Evolutionary conservation across 2,113 vertebrate species (phyloP).

Genomic region (Tricholaema leucomelas): DNA sequence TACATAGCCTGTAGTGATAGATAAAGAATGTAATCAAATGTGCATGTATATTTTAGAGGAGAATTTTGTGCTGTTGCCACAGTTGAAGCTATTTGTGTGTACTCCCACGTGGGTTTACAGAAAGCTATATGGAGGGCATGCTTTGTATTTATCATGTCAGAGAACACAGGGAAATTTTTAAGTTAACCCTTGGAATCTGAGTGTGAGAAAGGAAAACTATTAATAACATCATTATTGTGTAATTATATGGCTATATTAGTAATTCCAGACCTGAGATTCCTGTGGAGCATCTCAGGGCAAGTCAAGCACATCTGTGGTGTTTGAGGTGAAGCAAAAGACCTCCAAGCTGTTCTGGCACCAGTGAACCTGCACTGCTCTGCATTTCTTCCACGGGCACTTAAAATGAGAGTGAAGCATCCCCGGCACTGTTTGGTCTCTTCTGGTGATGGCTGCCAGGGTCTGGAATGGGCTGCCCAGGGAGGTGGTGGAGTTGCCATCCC

Average conservation of each 20-base stretch:
- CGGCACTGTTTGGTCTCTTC: neutral
- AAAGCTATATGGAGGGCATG: neutral
- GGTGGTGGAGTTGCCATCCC: no score
- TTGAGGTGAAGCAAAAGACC: neutral
- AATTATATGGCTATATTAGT: neutral
- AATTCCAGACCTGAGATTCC: neutral
- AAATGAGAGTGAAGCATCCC: neutral
- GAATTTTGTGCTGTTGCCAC: neutral
- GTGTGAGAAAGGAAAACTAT: neutral
- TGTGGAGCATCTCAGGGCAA: neutral
- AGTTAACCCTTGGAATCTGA: neutral
- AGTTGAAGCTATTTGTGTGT: neutral
- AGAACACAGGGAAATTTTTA: neutral
- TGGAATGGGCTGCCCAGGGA: no score
- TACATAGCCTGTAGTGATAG: neutral
- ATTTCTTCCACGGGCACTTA: neutral
- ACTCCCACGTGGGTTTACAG: neutral
- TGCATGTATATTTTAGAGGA: neutral
- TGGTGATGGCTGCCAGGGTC: neutral
- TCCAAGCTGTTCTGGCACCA: neutral
- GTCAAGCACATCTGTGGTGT: neutral
- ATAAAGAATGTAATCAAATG: neutral
- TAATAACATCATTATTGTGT: no score
- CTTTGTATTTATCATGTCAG: neutral
- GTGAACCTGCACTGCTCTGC: fast-evolving